A percentile compares a stretch with the other conserved stretches of the same genome.
These are phyloP conservation scores for Cryptotis parvus DNA, from an alignment of 2,113 vertebrate species.

Conservation along the genomic window DNA sequence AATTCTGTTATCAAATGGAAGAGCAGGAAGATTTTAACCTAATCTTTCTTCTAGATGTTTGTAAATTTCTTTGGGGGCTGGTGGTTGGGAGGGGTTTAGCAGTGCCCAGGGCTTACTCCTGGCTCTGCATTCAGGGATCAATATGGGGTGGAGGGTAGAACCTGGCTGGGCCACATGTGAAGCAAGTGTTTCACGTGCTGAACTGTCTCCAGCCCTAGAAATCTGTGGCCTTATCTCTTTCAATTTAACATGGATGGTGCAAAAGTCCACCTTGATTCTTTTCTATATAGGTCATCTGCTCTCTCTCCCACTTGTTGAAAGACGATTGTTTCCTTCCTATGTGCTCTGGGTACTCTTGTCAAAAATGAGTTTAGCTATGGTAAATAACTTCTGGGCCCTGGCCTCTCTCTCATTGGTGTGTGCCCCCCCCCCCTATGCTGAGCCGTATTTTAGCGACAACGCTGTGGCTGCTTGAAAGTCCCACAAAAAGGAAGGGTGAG, in stretches of 20 bases:
- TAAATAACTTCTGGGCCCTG: background rate
- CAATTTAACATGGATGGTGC: no score
- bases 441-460: background rate
- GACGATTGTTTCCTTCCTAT: background rate
- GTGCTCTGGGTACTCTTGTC: background rate
- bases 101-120: no score
- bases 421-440: background rate
- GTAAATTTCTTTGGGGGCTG: no score
- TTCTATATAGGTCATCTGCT: background rate
- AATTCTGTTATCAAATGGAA: background rate
- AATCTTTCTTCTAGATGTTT: background rate
- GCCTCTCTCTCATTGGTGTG: background rate
- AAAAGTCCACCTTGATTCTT: background rate
- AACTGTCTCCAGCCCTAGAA: no score
- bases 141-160: no score
- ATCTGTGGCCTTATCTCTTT: background rate
- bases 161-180: no score
- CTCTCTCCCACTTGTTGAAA: background rate
- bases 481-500: background rate
- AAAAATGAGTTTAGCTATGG: background rate
- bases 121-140: no score
- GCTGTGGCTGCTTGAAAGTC: background rate
- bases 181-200: no score
- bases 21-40: background rate
- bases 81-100: no score